phyloP scores from a whole-genome alignment of 2,113 vertebrate genomes.

The Ptilonorhynchus violaceus region DNA sequence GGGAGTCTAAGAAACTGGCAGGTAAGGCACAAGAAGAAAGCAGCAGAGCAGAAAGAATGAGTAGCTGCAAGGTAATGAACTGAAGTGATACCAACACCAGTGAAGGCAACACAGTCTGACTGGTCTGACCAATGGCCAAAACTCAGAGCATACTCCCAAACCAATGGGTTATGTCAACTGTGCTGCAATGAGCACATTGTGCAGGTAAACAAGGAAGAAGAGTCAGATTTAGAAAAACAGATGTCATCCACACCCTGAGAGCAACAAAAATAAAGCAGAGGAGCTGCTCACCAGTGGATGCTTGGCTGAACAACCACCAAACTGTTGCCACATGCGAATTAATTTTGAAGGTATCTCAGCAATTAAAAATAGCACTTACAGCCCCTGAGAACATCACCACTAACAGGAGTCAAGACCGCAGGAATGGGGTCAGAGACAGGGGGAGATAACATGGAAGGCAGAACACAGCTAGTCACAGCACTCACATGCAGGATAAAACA shows the following conservation, averaged over 20 bases:
- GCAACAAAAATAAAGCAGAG: neutral
- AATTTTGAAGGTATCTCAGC: neutral
- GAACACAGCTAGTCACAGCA: neutral
- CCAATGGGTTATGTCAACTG: neutral
- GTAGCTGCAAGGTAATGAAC: neutral
- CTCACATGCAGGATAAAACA: accelerated
- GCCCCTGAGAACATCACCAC: neutral
- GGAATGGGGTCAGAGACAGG: neutral
- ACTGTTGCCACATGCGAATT: neutral
- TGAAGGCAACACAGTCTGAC: neutral
- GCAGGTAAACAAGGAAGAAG: slow-evolving; percentile 6
- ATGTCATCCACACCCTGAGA: neutral
- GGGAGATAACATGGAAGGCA: neutral
- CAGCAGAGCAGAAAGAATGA: neutral
- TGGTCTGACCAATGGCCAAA: neutral
- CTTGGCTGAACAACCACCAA: neutral
- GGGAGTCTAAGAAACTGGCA: neutral
- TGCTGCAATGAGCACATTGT: neutral
- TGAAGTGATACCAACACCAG: neutral
- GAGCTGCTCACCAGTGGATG: neutral
- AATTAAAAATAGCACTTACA: neutral
- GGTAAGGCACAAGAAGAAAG: neutral
- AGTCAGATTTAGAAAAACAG: neutral
- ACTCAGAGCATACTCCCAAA: neutral
- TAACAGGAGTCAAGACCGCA: neutral